A percentile compares a stretch with the other conserved stretches of the same genome.
Evolutionary conservation across 2,888 invertebrate genomes (phyloP).

Genomic region (Ophioninae sp.): DNA sequence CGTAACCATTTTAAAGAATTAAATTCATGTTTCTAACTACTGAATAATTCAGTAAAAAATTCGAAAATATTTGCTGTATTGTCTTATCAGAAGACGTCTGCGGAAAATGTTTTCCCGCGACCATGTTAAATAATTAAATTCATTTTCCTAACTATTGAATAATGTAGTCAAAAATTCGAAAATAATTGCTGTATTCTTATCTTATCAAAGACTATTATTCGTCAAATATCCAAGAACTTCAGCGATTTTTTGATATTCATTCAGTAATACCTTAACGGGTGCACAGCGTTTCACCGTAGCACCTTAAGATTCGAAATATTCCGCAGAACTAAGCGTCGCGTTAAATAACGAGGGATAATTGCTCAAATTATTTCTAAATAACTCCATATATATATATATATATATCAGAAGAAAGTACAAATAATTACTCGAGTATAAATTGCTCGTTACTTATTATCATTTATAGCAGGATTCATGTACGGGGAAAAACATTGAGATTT

Average conservation of each 20-base stretch:
- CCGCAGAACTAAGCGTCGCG: not conserved
- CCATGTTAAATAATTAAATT: too few species aligned
- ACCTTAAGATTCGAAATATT: not conserved
- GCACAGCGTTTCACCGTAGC: not conserved
- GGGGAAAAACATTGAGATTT: not conserved
- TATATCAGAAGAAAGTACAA: not conserved
- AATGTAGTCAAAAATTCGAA: too few species aligned
- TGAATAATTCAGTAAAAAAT: too few species aligned
- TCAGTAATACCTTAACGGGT: not conserved
- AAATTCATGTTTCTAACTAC: too few species aligned
- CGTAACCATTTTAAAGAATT: too few species aligned
- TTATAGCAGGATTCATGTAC: not conserved
- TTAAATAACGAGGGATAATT: not conserved
- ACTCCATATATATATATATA: not conserved
- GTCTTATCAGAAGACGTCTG: too few species aligned
- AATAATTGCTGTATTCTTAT: too few species aligned
- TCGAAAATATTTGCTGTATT: too few species aligned
- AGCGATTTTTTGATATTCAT: not conserved
- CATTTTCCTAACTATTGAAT: too few species aligned
- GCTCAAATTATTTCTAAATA: not conserved
- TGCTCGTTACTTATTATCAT: not conserved
- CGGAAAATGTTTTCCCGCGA: too few species aligned
- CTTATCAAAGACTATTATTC: too few species aligned
- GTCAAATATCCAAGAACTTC: not conserved
- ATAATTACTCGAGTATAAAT: conserved; percentile 4